These are phyloP conservation scores for Parus major DNA, from an alignment of 2,113 vertebrate species.

Conservation along the genomic window DNA sequence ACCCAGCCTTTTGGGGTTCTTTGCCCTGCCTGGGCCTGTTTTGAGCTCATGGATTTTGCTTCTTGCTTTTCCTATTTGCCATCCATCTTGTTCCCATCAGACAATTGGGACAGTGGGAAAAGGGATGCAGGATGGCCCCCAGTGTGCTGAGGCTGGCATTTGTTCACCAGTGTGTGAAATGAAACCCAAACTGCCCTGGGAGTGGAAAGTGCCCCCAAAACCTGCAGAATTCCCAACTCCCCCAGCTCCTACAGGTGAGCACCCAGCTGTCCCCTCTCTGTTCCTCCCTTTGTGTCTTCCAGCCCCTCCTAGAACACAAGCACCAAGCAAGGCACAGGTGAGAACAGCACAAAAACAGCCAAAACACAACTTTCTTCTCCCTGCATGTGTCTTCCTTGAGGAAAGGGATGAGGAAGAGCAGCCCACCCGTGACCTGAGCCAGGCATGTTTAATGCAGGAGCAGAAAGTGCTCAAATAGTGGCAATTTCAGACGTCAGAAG, in stretches of 20 bases:
- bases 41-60: neutral
- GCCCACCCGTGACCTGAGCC: neutral
- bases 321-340: rapidly evolving
- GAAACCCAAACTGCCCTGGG: neutral
- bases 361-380: neutral
- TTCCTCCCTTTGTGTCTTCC: neutral
- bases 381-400: rapidly evolving
- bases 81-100: neutral
- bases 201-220: neutral
- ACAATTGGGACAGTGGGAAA: neutral
- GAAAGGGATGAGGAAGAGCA: neutral
- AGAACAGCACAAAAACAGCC: neutral
- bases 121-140: neutral
- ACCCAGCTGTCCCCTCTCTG: neutral
- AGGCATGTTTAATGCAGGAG: neutral
- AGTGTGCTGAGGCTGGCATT: neutral
- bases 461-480: neutral
- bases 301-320: neutral
- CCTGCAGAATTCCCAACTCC: neutral
- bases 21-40: neutral
- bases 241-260: neutral
- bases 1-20: neutral
- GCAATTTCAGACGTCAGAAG: neutral
- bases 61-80: neutral
- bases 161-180: rapidly evolving